These are phyloP conservation scores for Drosophila helvetica DNA, from an alignment of 2,888 invertebrate genomes.

Conservation along the genomic window DNA sequence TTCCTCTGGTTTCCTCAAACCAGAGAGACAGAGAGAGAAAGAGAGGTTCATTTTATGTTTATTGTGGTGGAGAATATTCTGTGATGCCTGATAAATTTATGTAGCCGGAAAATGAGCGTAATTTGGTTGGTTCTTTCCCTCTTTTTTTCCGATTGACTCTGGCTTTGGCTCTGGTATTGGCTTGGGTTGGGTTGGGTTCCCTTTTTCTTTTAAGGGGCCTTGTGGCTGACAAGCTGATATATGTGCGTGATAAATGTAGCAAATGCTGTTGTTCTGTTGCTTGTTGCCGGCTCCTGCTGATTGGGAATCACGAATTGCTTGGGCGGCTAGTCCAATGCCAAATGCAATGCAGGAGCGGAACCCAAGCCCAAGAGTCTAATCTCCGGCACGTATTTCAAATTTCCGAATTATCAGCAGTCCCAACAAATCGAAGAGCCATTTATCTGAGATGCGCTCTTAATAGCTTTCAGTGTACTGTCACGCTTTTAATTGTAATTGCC, in stretches of 20 bases:
- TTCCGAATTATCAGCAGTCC: constrained; percentile 19
- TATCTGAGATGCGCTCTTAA: constrained; percentile 24
- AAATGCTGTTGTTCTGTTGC: constrained; percentile 47
- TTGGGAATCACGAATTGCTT: constrained; percentile 62
- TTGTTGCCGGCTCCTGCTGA: constrained; percentile 51
- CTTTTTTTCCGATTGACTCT: constrained; percentile 16
- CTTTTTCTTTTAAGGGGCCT: constrained; percentile 34
- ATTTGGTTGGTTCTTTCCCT: constrained; percentile 65
- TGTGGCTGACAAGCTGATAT: constrained; percentile 73
- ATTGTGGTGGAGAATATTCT: constrained; percentile 50
- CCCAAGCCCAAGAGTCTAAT: background rate
- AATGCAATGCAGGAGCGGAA: constrained; percentile 37
- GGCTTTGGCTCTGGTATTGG: constrained; percentile 27
- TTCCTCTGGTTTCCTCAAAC: constrained; percentile 7
- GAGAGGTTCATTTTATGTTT: constrained; percentile 33
- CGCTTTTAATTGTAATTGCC: constrained; percentile 17
- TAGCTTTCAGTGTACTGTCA: constrained; percentile 23
- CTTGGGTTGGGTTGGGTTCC: constrained; percentile 28
- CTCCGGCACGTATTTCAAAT: constrained; percentile 22
- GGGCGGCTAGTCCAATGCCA: constrained; percentile 23
- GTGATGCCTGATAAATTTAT: constrained; percentile 75
- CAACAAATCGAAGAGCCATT: constrained; percentile 10
- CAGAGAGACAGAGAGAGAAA: background rate
- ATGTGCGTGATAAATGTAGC: constrained; percentile 73
- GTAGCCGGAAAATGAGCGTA: constrained; percentile 72